Base-by-base conservation (phyloP, 2,797 vertebrate species). In the Scolopax rusticola region DNA sequence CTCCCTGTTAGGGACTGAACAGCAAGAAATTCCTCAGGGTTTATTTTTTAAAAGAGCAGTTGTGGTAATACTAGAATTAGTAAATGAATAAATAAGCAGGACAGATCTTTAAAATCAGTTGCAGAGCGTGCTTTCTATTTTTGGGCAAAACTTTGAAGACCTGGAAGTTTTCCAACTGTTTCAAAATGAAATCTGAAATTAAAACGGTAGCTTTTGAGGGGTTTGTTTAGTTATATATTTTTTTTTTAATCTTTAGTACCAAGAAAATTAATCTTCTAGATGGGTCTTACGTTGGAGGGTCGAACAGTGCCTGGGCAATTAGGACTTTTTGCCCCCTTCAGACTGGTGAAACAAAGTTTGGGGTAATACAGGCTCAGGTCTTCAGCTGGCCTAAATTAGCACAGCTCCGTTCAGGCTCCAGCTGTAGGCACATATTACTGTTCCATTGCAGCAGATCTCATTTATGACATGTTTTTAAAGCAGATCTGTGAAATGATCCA, bases 401-500 rank as follows among this genome's bases (percentile, higher is more conserved):
- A 18, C 63, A 90, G 94, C 95, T 83, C 70, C 1, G 0, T 71
- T 67, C 40, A 69, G 84, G 64, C 90, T 96, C 81, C 92, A 95
- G 95, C 95, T 97, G 92, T 54, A 84, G 95, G 91, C 93, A 89
- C 75, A 87, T 64, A 92, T 83, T 74, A n/a, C 78, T 83, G 70
- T 84, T 93, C 92, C 71, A 87, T 89, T 92, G 95, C 93, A 93
- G 94, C 92, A 95, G 95, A 96, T 93, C 95, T 96, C 96, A 75
- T 95, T 96, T 97, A 96, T 97, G 90, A 96, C 92, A 96, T 96
- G 96, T 97, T 97, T 97, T 95, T 96, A 96, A 96, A 97, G 95
- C 92, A 97, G 96, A 97, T 97, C 96, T 97, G 94, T 95, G 92
- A 97, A 97, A 96, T 95, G 95, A 96, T 97, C 96, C 96, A 96